Conservation (phyloP, 2,113 vertebrate species). For the Hystrix cristata region DNA sequence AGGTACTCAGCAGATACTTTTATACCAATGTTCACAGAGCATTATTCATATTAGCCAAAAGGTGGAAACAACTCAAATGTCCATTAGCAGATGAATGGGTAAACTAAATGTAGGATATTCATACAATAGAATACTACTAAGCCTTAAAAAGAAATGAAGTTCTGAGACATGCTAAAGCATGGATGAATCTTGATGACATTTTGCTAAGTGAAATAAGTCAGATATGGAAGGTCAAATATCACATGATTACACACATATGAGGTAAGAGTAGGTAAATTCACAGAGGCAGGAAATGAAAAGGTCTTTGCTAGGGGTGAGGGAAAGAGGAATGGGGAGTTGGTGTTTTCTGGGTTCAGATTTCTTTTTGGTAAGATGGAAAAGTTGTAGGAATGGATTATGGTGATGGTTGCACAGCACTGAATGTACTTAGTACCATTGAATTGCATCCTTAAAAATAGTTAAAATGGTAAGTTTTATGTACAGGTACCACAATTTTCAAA, state of each 20-base stretch:
- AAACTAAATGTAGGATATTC: background rate
- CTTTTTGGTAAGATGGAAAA: background rate
- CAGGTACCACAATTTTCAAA: conserved; percentile 2
- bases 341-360: background rate
- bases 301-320: background rate
- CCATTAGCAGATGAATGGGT: background rate
- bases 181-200: background rate
- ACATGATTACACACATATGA: background rate
- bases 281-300: background rate
- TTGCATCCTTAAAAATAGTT: background rate
- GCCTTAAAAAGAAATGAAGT: background rate
- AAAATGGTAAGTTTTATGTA: background rate
- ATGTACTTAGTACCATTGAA: background rate
- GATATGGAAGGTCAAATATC: background rate
- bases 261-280: background rate
- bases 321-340: background rate
- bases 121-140: background rate
- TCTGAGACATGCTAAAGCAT: background rate
- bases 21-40: background rate
- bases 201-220: background rate
- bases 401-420: background rate
- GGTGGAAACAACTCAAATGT: background rate
- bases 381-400: background rate
- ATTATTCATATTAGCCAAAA: background rate
- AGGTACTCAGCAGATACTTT: background rate